These are phyloP conservation scores for Thymelicus sylvestris DNA, from an alignment of 2,888 invertebrate species.

Conservation along the genomic window DNA sequence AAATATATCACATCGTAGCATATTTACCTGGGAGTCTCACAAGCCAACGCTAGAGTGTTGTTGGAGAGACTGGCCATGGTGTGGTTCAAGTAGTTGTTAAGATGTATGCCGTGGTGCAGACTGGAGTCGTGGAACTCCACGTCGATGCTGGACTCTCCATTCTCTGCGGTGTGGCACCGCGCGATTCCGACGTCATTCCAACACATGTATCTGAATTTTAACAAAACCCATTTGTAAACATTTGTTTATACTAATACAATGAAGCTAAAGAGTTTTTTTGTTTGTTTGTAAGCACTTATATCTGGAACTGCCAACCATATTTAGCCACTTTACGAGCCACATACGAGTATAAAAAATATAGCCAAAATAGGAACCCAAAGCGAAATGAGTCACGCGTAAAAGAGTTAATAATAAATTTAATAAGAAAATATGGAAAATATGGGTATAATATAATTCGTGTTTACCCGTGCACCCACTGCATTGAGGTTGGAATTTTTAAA, in stretches of 20 bases:
- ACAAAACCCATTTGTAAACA: neutral
- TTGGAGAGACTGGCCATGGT: slow-evolving; percentile 94
- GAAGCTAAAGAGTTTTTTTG: too few relatives aligned
- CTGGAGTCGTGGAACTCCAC: slow-evolving; percentile 97
- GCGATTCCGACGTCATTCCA: slow-evolving; percentile 98
- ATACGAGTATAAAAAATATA: too few relatives aligned
- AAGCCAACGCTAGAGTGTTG: slow-evolving; percentile 91
- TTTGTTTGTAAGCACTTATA: too few relatives aligned
- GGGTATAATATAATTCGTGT: too few relatives aligned
- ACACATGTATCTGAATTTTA: slow-evolving; percentile 85
- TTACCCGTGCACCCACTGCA: too few relatives aligned
- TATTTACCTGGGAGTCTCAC: slow-evolving; percentile 86
- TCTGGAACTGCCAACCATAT: too few relatives aligned
- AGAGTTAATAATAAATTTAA: neutral
- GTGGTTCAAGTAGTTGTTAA: slow-evolving; percentile 94
- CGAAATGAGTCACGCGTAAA: too few relatives aligned
- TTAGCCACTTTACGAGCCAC: too few relatives aligned
- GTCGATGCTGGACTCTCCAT: slow-evolving; percentile 92
- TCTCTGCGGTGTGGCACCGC: slow-evolving; percentile 89
- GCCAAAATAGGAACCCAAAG: too few relatives aligned
- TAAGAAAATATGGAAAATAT: too few relatives aligned
- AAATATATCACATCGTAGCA: neutral
- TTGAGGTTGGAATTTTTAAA: too few relatives aligned
- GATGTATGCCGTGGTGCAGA: slow-evolving; percentile 94
- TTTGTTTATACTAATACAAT: too few relatives aligned